Percentiles rank a stretch among this genome's conserved stretches.
Evolutionary conservation across 2,113 vertebrate species (phyloP).

Genomic region (Ochotona curzoniae): DNA sequence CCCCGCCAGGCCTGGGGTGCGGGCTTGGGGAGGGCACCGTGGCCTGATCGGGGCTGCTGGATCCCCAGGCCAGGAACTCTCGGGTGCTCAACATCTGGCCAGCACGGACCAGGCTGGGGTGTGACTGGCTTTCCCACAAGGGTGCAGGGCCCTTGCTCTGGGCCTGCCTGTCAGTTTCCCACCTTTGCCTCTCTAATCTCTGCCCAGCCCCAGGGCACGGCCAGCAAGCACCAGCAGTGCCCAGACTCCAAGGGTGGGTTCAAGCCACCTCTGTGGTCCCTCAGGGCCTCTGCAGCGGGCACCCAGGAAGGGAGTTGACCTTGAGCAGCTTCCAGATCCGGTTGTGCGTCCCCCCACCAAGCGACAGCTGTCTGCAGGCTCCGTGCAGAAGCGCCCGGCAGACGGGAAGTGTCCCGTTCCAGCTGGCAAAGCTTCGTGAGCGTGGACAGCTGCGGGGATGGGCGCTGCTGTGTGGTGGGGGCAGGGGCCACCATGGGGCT

Average conservation of each 20-base stretch:
- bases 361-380: conserved; percentile 93
- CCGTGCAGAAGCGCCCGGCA: conserved; percentile 85
- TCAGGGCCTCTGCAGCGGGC: not conserved
- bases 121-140: not conserved
- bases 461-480: not conserved
- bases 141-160: not conserved
- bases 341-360: conserved; percentile 83
- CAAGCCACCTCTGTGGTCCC: too few relatives aligned
- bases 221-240: not conserved
- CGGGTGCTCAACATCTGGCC: not conserved
- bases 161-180: not conserved
- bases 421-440: conserved; percentile 95
- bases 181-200: not conserved
- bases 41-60: too few relatives aligned
- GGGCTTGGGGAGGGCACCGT: not conserved
- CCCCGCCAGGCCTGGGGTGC: conserved; percentile 56
- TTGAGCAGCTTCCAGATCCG: conserved; percentile 51
- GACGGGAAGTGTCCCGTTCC: conserved; percentile 91
- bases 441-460: conserved; percentile 89
- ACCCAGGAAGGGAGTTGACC: not conserved
- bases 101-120: rapidly evolving
- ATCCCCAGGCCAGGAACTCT: rapidly evolving
- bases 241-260: not conserved
- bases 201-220: not conserved
- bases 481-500: not conserved